Percentiles rank a stretch among this genome's conserved stretches.
phyloP scores from a whole-genome alignment of 2,888 invertebrate genomes.

The Anarsia innoxiella region DNA sequence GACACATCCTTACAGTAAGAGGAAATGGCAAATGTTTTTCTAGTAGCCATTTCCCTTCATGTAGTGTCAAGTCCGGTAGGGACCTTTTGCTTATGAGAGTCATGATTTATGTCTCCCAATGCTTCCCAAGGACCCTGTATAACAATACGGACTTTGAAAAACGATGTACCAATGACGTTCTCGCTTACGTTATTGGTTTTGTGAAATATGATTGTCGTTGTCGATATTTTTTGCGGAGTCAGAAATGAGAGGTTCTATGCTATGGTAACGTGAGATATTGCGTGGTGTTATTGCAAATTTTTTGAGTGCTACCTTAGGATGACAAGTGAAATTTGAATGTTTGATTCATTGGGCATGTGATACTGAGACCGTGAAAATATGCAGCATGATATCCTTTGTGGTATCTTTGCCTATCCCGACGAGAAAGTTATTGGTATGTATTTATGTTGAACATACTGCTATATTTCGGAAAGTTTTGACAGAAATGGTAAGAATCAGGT shows the following conservation, averaged over 20 bases:
- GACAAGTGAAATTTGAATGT: too few species aligned
- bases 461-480: too few species aligned
- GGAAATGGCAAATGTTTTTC: conserved; percentile 46
- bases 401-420: too few species aligned
- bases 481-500: too few species aligned
- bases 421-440: too few species aligned
- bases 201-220: conserved; percentile 30
- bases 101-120: conserved; percentile 50
- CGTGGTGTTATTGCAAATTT: conserved; percentile 1
- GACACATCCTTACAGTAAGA: conserved; percentile 16
- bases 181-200: conserved; percentile 40
- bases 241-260: conserved; percentile 4
- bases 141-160: conserved; percentile 45
- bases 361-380: too few species aligned
- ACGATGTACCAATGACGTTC: conserved; percentile 35
- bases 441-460: too few species aligned
- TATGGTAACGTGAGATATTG: conserved; percentile 1
- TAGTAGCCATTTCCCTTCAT: conserved; percentile 49
- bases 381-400: too few species aligned
- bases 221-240: conserved; percentile 18
- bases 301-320: too few species aligned
- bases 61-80: conserved; percentile 47
- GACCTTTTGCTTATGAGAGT: conserved; percentile 40
- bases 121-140: conserved; percentile 25
- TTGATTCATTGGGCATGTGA: too few species aligned